Percentiles rank a stretch among this genome's conserved stretches.
Conservation (phyloP, 2,797 vertebrate species). For the Poecilia wingei region DNA sequence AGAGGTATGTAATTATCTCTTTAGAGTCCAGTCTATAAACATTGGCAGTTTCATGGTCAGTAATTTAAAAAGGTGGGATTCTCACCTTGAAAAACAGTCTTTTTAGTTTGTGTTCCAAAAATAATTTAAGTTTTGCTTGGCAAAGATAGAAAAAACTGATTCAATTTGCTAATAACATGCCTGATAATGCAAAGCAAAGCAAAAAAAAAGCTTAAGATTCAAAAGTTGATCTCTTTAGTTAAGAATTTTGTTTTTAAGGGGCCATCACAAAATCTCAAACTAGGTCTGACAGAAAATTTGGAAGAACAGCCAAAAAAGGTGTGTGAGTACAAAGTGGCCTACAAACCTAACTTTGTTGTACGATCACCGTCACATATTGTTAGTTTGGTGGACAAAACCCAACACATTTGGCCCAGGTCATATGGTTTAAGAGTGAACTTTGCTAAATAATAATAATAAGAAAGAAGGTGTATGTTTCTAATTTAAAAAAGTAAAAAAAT, state of each 20-base stretch:
- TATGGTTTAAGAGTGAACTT: background rate
- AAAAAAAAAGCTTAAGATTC: background rate
- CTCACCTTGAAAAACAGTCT: background rate
- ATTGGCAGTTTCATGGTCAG: background rate
- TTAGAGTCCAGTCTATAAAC: background rate
- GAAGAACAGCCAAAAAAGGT: no score
- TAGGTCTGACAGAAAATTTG: no score
- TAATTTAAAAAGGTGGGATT: background rate
- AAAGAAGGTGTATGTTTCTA: no score
- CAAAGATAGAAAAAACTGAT: background rate
- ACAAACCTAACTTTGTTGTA: no score
- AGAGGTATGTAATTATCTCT: background rate
- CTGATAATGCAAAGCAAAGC: background rate
- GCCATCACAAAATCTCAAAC: no score
- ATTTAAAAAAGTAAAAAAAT: background rate
- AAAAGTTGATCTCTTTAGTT: background rate
- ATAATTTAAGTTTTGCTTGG: background rate
- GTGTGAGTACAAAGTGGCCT: no score
- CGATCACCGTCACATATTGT: no score
- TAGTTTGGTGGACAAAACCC: background rate
- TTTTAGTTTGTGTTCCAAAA: background rate
- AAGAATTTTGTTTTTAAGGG: background rate
- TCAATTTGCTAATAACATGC: background rate
- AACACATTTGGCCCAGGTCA: background rate
- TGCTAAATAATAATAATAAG: no score